Base-by-base conservation (phyloP, 2,113 vertebrate genomes). In the Sylvilagus bachmani region DNA sequence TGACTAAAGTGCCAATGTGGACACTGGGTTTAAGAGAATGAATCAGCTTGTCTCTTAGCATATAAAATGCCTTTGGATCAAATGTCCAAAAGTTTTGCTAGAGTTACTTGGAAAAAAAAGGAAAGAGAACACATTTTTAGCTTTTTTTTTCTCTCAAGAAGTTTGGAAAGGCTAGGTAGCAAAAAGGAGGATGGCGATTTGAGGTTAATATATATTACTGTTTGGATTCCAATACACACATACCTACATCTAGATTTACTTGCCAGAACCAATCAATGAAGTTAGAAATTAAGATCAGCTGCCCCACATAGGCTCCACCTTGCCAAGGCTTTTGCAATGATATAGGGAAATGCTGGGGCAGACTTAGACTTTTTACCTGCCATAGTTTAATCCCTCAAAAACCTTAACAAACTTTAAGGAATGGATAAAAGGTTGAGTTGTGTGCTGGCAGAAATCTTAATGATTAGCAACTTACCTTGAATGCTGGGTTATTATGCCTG, bases 401-500 rank as follows among this genome's bases (percentile, higher is more conserved):
- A 16, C 12, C 58, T 4, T 6, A 55, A 29, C 2, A 9, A 36
- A 5, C 24, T 67, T 69, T 80, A 86, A 69, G 10, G 38, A 73
- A 70, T 93, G 16, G 12, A 86, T 33, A 29, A 86, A 44, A 67
- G 27, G 13, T 49, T 17, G 86, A 62, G 53, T 16, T 64, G 31
- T 29, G 17, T 25, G 17, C 38, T 69, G 53, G 66, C 77, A 58
- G 22, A 29, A 86, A 58, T 58, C 71, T 49, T 36, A 80, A 70
- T n/a, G 31, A 58, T 22, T 5, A 62, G 16, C 29, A 12, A 31
- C 29, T 97, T 98, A 99, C 99, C 99, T 99, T n/a, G 99, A 98
- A 69, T 99, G 98, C 10, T 98, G 98, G 36, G 98, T 97, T 98
- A 99, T 99, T 98, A 99, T 98, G 98, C 99, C 98, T 61, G 99